Percentiles rank a stretch among this genome's conserved stretches.
Conservation (phyloP, 1,140 invertebrate genomes). For the Saccostrea glomerata region DNA sequence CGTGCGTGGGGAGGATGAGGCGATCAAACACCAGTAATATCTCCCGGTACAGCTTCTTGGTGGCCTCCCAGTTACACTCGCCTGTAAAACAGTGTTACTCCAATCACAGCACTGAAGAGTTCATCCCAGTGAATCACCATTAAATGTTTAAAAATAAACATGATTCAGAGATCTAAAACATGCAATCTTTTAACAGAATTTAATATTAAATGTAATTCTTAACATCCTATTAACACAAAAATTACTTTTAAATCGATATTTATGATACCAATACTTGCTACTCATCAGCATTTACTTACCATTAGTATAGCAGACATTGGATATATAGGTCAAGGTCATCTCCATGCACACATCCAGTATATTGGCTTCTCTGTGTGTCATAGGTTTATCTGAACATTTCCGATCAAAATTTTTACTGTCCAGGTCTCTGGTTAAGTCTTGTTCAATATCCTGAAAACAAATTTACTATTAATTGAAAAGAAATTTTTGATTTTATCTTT, state of each 20-base stretch:
- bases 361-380: constrained; percentile 81
- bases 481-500: not conserved
- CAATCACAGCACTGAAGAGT: not conserved
- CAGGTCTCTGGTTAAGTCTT: constrained; percentile 10
- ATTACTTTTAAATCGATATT: too few relatives aligned
- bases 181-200: too few relatives aligned
- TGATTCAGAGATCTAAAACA: too few relatives aligned
- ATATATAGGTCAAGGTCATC: constrained; percentile 83
- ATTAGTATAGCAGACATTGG: constrained; percentile 78
- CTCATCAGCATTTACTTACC: constrained; percentile 45
- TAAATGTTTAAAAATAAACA: too few relatives aligned
- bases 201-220: too few relatives aligned
- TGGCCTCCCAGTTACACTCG: constrained; percentile 76
- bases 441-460: not conserved
- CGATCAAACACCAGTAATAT: constrained; percentile 85
- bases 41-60: constrained; percentile 80
- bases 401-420: not conserved
- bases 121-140: too few relatives aligned
- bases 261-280: not conserved
- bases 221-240: too few relatives aligned
- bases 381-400: constrained; percentile 62
- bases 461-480: not conserved
- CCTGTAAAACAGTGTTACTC: constrained; percentile 58
- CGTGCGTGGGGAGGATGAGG: constrained; percentile 86
- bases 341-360: constrained; percentile 85